Evolutionary conservation across 2,797 vertebrate genomes (phyloP), one percentile per base, ranked within the genome.

Genomic region (Anas flavirostris): DNA sequence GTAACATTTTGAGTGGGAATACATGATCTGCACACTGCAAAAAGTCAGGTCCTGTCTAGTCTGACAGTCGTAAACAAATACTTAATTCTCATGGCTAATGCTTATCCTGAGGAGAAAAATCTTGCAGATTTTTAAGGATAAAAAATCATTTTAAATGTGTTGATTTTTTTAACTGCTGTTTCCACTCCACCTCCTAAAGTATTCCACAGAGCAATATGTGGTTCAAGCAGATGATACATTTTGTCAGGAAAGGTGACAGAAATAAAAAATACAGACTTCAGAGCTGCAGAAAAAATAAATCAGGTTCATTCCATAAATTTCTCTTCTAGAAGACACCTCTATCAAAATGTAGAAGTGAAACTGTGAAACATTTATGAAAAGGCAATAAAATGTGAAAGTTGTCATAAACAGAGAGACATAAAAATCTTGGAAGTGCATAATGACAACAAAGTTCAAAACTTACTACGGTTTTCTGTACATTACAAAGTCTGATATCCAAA

Each of bases 241-340:
- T 94, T 76, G 87, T 85, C 60, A 83, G 56, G 43, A 94, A 50
- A 85, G 58, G 62, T 93, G 89, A 91, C 68, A 94, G 75, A 84
- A 95, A 86, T 92, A 16, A 90, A 95, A 95, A 95, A 85, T 68
- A 88, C 59, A 80, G 31, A 80, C 60, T 93, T 90, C 79, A 91
- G 76, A 88, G 58, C 21, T 11, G 2, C 78, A 90, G 75, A 52
- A 93, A 76, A 92, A 90, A 91, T 35, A 93, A 94, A 90, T 69
- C 80, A 52, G 79, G 28, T 5, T 91, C 53, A 74, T 92, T 80
- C 93, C 81, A 96, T 96, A 96, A 95, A 96, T 96, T 95, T 88
- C 23, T n/a, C 72, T 82, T 70, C 55, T 72, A 75, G 91, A 94
- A 94, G 84, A 77, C 76, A 91, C 69, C 12, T 91, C 83, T 91